phyloP scores from a whole-genome alignment of 2,888 invertebrate species.

The Tryphoninae sp. region DNA sequence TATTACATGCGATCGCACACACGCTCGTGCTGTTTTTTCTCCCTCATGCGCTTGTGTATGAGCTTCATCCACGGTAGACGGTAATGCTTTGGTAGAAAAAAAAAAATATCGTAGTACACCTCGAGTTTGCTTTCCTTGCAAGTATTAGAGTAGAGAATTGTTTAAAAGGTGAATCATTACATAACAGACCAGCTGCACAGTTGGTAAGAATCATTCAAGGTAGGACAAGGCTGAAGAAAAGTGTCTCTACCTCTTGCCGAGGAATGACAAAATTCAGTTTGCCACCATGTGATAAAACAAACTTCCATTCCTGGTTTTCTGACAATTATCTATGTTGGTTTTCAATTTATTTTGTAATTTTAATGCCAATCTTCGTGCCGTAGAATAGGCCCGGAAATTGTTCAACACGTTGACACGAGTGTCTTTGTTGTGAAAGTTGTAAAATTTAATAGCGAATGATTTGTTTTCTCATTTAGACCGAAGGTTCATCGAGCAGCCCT shows the following conservation, averaged over 20 bases:
- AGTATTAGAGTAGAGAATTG: slow-evolving; percentile 5
- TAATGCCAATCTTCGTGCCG: background rate
- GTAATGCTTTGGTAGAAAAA: slow-evolving; percentile 47
- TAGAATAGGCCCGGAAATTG: too few species aligned
- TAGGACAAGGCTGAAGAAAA: background rate
- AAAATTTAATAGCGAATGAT: slow-evolving; percentile 11
- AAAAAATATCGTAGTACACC: slow-evolving; percentile 22
- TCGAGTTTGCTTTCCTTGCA: slow-evolving; percentile 18
- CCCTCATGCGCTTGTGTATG: slow-evolving; percentile 51
- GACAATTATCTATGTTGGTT: background rate
- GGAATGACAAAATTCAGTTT: background rate
- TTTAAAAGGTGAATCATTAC: background rate
- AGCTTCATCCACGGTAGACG: slow-evolving; percentile 48
- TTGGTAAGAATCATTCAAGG: background rate
- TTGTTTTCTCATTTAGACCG: slow-evolving; percentile 84
- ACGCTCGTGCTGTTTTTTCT: slow-evolving; percentile 44
- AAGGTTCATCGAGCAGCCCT: slow-evolving; percentile 92
- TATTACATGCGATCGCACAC: slow-evolving; percentile 55
- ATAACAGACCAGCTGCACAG: too few species aligned
- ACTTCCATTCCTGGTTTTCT: background rate
- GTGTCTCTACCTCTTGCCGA: slow-evolving; percentile 8
- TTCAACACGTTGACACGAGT: slow-evolving; percentile 10
- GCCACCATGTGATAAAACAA: background rate
- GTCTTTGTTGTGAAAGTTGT: background rate
- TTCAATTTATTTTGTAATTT: background rate